phyloP scores from a whole-genome alignment of 1,140 invertebrate species.

The Linepithema humile region DNA sequence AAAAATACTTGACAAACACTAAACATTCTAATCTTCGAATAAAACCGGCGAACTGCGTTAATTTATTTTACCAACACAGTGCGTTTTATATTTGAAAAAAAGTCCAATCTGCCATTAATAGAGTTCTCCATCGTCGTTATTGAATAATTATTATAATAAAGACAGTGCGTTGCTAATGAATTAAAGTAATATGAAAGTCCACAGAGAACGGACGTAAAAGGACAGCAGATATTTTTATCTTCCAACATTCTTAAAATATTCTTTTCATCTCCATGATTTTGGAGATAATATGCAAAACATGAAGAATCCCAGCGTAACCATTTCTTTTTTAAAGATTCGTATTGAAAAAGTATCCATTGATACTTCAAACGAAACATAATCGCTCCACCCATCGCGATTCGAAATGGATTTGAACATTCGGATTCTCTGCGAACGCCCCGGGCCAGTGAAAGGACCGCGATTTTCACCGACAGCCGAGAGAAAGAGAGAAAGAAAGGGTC shows the following conservation, averaged over 20 bases:
- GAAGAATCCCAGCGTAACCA: no score
- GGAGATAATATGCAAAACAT: not conserved
- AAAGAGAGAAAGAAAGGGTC: constrained; percentile 64
- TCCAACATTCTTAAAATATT: not conserved
- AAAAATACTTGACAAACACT: not conserved
- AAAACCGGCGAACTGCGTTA: not conserved
- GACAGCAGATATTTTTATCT: no score
- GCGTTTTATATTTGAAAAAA: not conserved
- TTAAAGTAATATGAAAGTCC: no score
- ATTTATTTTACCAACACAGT: not conserved
- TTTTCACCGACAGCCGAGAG: constrained; percentile 16
- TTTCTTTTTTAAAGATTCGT: not conserved
- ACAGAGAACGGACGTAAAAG: no score
- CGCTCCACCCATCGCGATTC: not conserved
- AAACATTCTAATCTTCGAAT: not conserved
- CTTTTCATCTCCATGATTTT: not conserved
- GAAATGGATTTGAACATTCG: not conserved
- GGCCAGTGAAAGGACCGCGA: not conserved
- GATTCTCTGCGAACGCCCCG: not conserved
- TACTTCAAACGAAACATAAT: not conserved
- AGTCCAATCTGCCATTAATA: not conserved
- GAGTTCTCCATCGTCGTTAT: no score
- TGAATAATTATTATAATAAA: no score
- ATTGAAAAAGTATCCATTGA: not conserved
- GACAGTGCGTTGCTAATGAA: no score